phyloP scores from a whole-genome alignment of 2,113 vertebrate genomes.

The Fregata magnificens region DNA sequence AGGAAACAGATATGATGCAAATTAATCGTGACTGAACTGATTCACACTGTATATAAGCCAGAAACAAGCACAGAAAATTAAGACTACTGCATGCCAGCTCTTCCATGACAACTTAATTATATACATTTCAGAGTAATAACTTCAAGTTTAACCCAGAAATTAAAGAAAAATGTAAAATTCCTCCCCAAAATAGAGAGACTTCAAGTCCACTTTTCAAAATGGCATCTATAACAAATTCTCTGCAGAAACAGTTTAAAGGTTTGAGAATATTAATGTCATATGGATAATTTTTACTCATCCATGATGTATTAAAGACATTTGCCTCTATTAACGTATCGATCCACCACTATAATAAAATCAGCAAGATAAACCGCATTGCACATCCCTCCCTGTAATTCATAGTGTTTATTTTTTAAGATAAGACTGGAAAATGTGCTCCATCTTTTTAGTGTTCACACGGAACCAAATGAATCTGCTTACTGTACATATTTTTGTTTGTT shows the following conservation, averaged over 20 bases:
- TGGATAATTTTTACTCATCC: not conserved
- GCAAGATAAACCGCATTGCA: not conserved
- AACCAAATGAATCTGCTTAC: constrained; percentile 35
- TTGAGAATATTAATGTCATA: constrained; percentile 14
- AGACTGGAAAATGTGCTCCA: not conserved
- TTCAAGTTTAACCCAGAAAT: not conserved
- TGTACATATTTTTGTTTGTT: constrained; percentile 49
- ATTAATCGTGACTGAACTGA: not conserved
- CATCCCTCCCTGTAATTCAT: not conserved
- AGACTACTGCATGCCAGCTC: constrained; percentile 18
- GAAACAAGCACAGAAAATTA: not conserved
- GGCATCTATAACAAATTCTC: not conserved
- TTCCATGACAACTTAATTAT: not conserved
- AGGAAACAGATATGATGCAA: not conserved
- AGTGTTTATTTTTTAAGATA: constrained; percentile 44
- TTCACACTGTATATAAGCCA: not conserved
- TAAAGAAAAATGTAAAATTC: not conserved
- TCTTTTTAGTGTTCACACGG: constrained; percentile 1
- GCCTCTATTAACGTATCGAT: not conserved
- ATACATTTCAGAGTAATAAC: not conserved
- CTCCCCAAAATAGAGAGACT: not conserved
- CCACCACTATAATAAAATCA: not conserved
- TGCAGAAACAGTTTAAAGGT: not conserved
- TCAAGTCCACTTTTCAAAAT: not conserved
- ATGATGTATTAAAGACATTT: not conserved